Conservation (phyloP, 2,113 vertebrate genomes). For the Malurus cyaneus region DNA sequence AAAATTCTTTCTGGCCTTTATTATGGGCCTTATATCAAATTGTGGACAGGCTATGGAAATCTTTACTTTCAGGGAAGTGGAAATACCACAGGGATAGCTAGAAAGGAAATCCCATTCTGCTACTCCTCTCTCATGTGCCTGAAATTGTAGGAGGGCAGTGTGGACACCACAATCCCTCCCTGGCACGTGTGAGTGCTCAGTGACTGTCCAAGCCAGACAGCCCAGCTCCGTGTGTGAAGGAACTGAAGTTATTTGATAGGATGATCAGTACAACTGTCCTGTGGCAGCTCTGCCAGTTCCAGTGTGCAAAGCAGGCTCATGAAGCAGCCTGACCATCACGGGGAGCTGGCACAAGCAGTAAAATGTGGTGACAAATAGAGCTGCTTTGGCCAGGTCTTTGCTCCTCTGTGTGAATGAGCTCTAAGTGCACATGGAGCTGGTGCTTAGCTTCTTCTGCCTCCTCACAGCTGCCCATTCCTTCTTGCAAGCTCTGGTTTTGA, state of each 20-base stretch:
- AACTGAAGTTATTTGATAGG: neutral
- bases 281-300: neutral
- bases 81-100: neutral
- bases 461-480: neutral
- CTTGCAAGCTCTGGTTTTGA: neutral
- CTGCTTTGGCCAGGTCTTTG: neutral
- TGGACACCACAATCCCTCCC: fast-evolving
- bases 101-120: neutral
- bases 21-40: neutral
- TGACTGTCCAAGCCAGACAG: neutral
- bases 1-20: neutral
- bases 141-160: neutral
- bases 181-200: fast-evolving
- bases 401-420: neutral
- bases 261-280: neutral
- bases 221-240: fast-evolving
- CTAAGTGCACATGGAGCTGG: fast-evolving
- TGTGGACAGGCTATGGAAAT: neutral
- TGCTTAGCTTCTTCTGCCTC: neutral
- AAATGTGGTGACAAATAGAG: neutral
- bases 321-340: fast-evolving
- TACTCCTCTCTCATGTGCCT: neutral
- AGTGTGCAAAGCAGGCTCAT: neutral
- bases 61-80: neutral
- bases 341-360: neutral